Conservation (phyloP, 2,113 vertebrate species). For the Gymnocephalus cernua region DNA sequence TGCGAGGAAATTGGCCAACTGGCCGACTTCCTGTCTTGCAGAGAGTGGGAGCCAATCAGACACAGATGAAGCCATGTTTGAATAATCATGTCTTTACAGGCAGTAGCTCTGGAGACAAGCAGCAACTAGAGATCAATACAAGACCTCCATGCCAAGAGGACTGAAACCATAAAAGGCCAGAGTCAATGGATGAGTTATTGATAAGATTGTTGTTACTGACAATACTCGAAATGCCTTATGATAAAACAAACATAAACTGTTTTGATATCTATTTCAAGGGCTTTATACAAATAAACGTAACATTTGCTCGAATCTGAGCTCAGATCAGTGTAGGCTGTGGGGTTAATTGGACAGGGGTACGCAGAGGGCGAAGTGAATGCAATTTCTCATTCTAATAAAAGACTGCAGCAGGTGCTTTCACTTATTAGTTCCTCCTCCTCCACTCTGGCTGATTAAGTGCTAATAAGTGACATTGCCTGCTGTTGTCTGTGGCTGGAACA, state of each 20-base stretch:
- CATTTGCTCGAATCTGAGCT: not conserved
- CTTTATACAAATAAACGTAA: not conserved
- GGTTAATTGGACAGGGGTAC: constrained; percentile 24
- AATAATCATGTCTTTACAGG: constrained; percentile 53
- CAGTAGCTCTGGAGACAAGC: constrained; percentile 36
- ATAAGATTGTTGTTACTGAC: constrained; percentile 24
- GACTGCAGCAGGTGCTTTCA: constrained; percentile 46
- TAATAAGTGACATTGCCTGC: constrained; percentile 35
- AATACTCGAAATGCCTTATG: not conserved
- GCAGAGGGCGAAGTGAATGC: constrained; percentile 11
- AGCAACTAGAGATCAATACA: constrained; percentile 52
- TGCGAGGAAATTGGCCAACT: constrained; percentile 75
- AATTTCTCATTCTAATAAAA: constrained; percentile 58
- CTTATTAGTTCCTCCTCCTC: constrained; percentile 36
- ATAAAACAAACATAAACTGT: not conserved
- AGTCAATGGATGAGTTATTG: constrained; percentile 42
- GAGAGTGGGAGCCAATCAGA: constrained; percentile 23
- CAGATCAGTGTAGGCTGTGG: not conserved
- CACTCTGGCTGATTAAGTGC: constrained; percentile 25
- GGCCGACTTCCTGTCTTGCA: constrained; percentile 63
- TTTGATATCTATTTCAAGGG: not conserved
- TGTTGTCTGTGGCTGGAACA: constrained; percentile 19
- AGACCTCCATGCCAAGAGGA: constrained; percentile 16
- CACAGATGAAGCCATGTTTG: constrained; percentile 33
- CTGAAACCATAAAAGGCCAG: constrained; percentile 35